These are phyloP conservation scores for Spodoptera litura DNA, from an alignment of 1,140 invertebrate species.

Conservation along the genomic window DNA sequence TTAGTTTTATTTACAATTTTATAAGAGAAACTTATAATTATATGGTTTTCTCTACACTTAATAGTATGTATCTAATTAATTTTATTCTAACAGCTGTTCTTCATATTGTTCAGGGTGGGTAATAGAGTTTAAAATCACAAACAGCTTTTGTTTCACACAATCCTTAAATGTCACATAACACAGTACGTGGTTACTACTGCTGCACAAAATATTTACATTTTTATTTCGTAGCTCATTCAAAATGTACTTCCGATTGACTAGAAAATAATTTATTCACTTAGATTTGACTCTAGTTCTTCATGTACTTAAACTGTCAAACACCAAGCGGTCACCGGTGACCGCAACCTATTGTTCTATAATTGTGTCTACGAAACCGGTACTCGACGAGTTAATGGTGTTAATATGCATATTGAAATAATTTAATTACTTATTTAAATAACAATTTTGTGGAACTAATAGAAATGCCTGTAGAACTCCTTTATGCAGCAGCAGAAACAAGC, in stretches of 20 bases:
- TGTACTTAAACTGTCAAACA: no score
- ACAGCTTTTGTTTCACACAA: slow-evolving; percentile 58
- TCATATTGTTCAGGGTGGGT: slow-evolving; percentile 72
- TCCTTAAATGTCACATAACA: slow-evolving; percentile 4
- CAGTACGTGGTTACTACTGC: slow-evolving; percentile 40
- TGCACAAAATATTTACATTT: slow-evolving; percentile 48
- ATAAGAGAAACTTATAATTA: slow-evolving; percentile 63
- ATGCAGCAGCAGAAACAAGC: slow-evolving; percentile 22
- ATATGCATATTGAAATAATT: slow-evolving; percentile 3
- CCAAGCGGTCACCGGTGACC: no score
- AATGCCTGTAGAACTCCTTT: slow-evolving; percentile 12
- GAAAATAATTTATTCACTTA: slow-evolving; percentile 44
- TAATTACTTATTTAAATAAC: slow-evolving; percentile 26
- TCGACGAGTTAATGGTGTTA: no score
- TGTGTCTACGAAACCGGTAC: no score
- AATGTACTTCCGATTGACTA: slow-evolving; percentile 48
- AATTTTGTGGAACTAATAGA: not conserved
- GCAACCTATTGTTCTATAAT: no score
- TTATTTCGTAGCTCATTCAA: not conserved
- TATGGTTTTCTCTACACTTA: slow-evolving; percentile 49
- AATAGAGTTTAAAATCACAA: slow-evolving; percentile 72
- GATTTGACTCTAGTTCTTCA: not conserved
- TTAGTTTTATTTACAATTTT: slow-evolving; percentile 79
- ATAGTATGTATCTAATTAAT: slow-evolving; percentile 47
- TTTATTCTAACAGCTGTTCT: slow-evolving; percentile 58